Evolutionary conservation across 2,113 vertebrate genomes (phyloP).

Genomic region (Stigmatopora argus): DNA sequence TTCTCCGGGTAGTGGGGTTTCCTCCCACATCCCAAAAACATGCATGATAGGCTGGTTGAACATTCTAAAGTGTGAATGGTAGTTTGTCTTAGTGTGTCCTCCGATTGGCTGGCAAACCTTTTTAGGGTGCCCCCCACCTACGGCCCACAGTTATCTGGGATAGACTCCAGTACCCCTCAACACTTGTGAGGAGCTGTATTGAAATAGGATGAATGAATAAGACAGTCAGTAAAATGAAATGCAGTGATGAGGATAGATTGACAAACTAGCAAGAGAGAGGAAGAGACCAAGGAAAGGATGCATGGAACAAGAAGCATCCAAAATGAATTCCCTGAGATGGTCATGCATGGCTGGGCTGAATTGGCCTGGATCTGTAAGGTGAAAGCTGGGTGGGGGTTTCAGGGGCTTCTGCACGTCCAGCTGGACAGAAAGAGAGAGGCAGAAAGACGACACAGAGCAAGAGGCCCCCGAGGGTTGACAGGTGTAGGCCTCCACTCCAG

Average conservation of each 20-base stretch:
- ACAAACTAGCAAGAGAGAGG: constrained; percentile 19
- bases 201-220: constrained; percentile 8
- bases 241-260: constrained; percentile 23
- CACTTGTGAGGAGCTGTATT: too few relatives aligned
- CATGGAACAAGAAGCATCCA: constrained; percentile 64
- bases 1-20: too few relatives aligned
- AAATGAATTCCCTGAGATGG: constrained; percentile 67
- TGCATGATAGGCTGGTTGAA: too few relatives aligned
- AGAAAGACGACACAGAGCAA: constrained; percentile 39
- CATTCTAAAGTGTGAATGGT: too few relatives aligned
- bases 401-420: constrained; percentile 52
- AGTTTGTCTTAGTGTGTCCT: too few relatives aligned
- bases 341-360: constrained; percentile 66
- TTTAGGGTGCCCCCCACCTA: too few relatives aligned
- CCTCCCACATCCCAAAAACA: too few relatives aligned
- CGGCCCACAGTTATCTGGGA: too few relatives aligned
- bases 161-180: too few relatives aligned
- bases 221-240: constrained; percentile 22
- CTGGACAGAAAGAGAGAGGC: constrained; percentile 53
- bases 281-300: constrained; percentile 35
- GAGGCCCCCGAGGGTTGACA: constrained; percentile 64
- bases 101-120: too few relatives aligned
- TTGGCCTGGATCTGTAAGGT: constrained; percentile 64
- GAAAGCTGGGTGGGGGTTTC: constrained; percentile 51
- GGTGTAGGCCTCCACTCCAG: constrained; percentile 71